phyloP scores from a whole-genome alignment of 2,113 vertebrate species.

The Oncorhynchus masou region DNA sequence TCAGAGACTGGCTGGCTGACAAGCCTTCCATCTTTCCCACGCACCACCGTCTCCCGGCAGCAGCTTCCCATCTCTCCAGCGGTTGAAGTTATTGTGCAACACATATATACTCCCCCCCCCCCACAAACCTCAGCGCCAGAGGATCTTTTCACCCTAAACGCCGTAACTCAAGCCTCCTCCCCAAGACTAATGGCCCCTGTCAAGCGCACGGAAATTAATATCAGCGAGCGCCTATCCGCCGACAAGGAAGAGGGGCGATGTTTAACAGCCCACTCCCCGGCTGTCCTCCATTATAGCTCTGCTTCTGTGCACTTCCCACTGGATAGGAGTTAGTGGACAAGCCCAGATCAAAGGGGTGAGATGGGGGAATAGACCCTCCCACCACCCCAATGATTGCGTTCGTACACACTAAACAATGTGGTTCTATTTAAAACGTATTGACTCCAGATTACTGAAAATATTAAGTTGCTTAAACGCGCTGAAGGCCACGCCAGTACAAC shows the following conservation, averaged over 20 bases:
- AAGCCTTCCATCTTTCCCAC: constrained; percentile 45
- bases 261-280: constrained; percentile 40
- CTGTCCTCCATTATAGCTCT: background rate
- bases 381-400: constrained; percentile 35
- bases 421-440: constrained; percentile 73
- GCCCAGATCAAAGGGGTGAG: constrained; percentile 21
- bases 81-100: constrained; percentile 29
- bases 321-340: constrained; percentile 56
- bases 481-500: constrained; percentile 21
- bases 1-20: background rate
- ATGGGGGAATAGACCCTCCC: constrained; percentile 10
- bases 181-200: constrained; percentile 66
- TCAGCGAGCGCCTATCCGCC: constrained; percentile 53
- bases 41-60: constrained; percentile 1
- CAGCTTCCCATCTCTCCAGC: background rate
- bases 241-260: constrained; percentile 43
- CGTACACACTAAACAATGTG: constrained; percentile 56
- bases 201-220: constrained; percentile 59
- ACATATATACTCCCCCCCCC: constrained; percentile 23
- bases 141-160: constrained; percentile 35
- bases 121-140: constrained; percentile 14
- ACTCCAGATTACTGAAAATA: constrained; percentile 67
- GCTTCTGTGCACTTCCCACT: constrained; percentile 53
- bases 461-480: constrained; percentile 55
- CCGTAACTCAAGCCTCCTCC: constrained; percentile 54